Evolutionary conservation across 2,113 vertebrate genomes (phyloP).

Genomic region (Neodontobutis hainanensis): DNA sequence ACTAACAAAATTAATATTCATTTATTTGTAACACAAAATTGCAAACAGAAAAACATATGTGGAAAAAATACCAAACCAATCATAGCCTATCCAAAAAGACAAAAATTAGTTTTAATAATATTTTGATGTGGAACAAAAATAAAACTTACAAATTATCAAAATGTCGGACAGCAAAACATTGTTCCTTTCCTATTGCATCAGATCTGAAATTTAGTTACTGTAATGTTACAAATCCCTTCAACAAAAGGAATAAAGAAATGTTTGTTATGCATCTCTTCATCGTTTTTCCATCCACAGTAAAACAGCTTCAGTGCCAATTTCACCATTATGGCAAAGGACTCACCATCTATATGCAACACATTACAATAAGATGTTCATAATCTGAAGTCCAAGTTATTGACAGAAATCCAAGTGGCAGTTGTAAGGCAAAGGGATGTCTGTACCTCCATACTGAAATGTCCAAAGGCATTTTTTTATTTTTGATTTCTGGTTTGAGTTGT

Average conservation of each 20-base stretch:
- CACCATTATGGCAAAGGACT: constrained; percentile 19
- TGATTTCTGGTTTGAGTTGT: constrained; percentile 20
- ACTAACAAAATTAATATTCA: constrained; percentile 62
- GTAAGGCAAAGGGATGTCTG: constrained; percentile 60
- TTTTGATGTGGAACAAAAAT: constrained; percentile 56
- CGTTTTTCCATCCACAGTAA: constrained; percentile 4
- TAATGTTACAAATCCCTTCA: constrained; percentile 28
- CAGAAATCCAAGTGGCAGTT: constrained; percentile 40
- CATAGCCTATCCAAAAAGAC: constrained; percentile 18
- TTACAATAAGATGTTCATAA: constrained; percentile 21
- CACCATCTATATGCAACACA: constrained; percentile 20
- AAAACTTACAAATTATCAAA: constrained; percentile 46
- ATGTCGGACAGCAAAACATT: constrained; percentile 41
- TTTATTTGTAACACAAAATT: constrained; percentile 68
- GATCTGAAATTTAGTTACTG: constrained; percentile 44
- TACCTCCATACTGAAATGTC: constrained; percentile 60
- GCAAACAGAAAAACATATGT: constrained; percentile 46
- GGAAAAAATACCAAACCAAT: constrained; percentile 10
- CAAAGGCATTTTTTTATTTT: constrained; percentile 54
- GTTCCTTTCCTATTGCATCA: constrained; percentile 45
- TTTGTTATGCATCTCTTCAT: constrained; percentile 23
- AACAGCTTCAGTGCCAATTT: constrained; percentile 45
- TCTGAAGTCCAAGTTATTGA: constrained; percentile 40
- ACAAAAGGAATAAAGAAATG: constrained; percentile 22
- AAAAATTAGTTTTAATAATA: constrained; percentile 9